Percentiles rank a stretch among this genome's conserved stretches.
Evolutionary conservation across 2,888 invertebrate species (phyloP).

Genomic region (Trimorus sp.): DNA sequence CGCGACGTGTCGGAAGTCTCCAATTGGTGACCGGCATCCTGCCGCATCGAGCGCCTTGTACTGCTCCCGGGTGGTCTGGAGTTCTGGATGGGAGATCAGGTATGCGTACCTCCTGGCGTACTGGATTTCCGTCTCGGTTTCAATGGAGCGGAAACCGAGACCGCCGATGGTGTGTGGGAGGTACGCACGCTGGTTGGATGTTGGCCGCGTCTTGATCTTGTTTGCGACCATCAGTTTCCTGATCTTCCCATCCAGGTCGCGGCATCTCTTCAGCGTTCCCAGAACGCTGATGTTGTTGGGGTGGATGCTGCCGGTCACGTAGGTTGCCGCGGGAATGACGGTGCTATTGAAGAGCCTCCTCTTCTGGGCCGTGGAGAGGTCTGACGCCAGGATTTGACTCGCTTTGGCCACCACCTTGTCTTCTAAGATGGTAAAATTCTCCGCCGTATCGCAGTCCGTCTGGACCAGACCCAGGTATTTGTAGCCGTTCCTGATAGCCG

Average conservation of each 20-base stretch:
- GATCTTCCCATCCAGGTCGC: slow-evolving; percentile 4
- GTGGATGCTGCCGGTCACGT: neutral
- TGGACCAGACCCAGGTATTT: neutral
- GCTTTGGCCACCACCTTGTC: neutral
- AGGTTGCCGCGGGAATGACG: slow-evolving; percentile 9
- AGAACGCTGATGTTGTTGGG: slow-evolving; percentile 2
- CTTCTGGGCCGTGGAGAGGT: slow-evolving; percentile 4
- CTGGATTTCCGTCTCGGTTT: slow-evolving; percentile 1
- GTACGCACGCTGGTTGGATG: slow-evolving; percentile 6
- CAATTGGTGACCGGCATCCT: neutral
- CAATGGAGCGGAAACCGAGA: neutral
- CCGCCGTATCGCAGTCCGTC: neutral
- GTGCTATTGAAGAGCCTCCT: slow-evolving; percentile 5
- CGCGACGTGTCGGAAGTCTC: neutral
- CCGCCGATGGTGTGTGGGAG: slow-evolving; percentile 20
- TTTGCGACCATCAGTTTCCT: slow-evolving; percentile 8
- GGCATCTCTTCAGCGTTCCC: slow-evolving; percentile 15
- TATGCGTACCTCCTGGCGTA: slow-evolving; percentile 10
- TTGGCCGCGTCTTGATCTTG: slow-evolving; percentile 9
- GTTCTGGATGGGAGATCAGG: neutral
- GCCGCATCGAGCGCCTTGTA: neutral
- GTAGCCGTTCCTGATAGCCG: slow-evolving; percentile 1
- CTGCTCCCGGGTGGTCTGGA: neutral
- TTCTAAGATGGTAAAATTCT: neutral
- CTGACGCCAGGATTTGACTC: neutral